Conservation (phyloP, 2,888 invertebrate species). For the Drosophila hamatofila region DNA sequence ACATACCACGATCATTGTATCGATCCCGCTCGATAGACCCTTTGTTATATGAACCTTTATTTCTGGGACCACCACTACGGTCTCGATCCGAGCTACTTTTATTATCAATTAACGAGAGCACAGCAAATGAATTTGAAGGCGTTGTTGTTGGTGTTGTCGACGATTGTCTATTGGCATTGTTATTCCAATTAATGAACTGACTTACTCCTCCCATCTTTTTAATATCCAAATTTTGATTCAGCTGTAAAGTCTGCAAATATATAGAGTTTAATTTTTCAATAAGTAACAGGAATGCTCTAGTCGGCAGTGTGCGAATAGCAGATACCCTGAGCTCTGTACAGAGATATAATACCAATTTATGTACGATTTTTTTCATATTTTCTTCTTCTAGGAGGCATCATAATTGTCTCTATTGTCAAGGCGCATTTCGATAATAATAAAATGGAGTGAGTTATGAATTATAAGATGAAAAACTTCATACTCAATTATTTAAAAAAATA, state of each 20-base stretch:
- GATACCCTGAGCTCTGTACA: no score
- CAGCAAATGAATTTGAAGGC: constrained; percentile 83
- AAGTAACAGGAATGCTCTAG: not conserved
- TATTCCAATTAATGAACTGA: constrained; percentile 80
- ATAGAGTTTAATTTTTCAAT: not conserved
- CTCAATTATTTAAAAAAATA: no score
- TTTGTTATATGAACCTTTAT: constrained; percentile 83
- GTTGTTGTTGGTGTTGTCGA: constrained; percentile 73
- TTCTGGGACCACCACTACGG: constrained; percentile 81
- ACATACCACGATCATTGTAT: constrained; percentile 75
- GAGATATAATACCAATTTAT: no score
- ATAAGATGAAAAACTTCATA: no score
- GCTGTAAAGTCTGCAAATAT: constrained; percentile 49
- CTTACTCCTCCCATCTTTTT: constrained; percentile 83
- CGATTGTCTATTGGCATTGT: constrained; percentile 53
- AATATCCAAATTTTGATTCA: constrained; percentile 79
- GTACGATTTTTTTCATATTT: no score
- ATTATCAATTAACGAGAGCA: constrained; percentile 78
- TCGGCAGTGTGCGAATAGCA: not conserved
- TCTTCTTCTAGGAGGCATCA: no score
- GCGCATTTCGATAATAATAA: no score
- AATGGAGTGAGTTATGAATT: no score
- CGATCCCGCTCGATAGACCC: constrained; percentile 84
- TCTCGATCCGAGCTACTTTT: constrained; percentile 71
- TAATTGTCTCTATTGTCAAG: no score